These are phyloP conservation scores for Drosophila arawakana DNA, from an alignment of 1,140 invertebrate species.

Conservation along the genomic window DNA sequence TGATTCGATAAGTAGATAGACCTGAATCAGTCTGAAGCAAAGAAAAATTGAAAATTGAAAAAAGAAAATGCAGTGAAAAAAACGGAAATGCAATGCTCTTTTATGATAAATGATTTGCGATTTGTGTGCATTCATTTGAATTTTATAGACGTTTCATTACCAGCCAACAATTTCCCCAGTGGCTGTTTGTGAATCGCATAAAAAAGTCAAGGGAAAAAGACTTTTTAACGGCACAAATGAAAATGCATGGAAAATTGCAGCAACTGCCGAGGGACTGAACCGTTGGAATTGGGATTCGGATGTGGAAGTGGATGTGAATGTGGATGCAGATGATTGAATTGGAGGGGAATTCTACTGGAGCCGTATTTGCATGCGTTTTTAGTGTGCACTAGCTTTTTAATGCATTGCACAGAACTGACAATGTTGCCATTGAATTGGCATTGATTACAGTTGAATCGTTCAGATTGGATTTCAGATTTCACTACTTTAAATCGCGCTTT, in stretches of 20 bases:
- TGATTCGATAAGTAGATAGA: not conserved
- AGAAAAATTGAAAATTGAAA: conserved; percentile 6
- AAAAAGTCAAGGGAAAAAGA: conserved; percentile 29
- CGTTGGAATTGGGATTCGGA: not conserved
- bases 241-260: conserved; percentile 74
- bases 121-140: conserved; percentile 79
- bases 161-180: conserved; percentile 54
- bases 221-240: conserved; percentile 53
- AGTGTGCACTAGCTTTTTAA: conserved; percentile 65
- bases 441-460: conserved; percentile 52
- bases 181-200: conserved; percentile 60
- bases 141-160: conserved; percentile 79
- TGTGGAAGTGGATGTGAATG: not conserved
- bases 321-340: not conserved
- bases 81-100: conserved; percentile 47
- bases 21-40: not conserved
- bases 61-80: conserved; percentile 20
- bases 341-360: not conserved
- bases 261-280: conserved; percentile 20
- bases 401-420: conserved; percentile 52
- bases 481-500: conserved; percentile 4
- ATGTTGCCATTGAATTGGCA: conserved; percentile 67
- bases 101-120: conserved; percentile 79
- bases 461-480: conserved; percentile 40
- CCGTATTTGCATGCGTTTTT: conserved; percentile 68